Evolutionary conservation across 2,797 vertebrate genomes (phyloP).

Genomic region (Esox masquinongy): DNA sequence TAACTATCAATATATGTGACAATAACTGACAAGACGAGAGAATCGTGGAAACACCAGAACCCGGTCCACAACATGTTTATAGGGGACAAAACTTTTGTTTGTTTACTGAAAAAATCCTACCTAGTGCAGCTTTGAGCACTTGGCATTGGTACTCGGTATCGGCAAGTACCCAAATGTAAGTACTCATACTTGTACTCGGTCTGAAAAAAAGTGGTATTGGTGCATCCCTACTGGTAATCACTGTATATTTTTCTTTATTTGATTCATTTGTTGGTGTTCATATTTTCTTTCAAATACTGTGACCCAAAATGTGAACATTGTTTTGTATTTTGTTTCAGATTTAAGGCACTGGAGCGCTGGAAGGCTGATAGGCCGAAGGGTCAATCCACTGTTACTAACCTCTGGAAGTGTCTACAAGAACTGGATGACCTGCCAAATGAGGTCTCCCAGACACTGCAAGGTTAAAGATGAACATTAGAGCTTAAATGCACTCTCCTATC

Average conservation of each 20-base stretch:
- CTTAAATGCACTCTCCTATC: neutral
- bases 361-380: slow-evolving; percentile 62
- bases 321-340: slow-evolving; percentile 21
- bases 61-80: too few relatives aligned
- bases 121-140: too few relatives aligned
- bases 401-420: slow-evolving; percentile 55
- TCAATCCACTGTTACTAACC: slow-evolving; percentile 59
- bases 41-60: too few relatives aligned
- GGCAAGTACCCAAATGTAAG: too few relatives aligned
- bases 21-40: too few relatives aligned
- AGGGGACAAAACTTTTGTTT: too few relatives aligned
- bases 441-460: slow-evolving; percentile 67
- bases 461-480: slow-evolving; percentile 54
- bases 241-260: neutral
- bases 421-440: slow-evolving; percentile 71
- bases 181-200: too few relatives aligned
- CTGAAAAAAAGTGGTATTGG: too few relatives aligned
- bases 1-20: too few relatives aligned
- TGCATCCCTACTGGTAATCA: too few relatives aligned
- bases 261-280: neutral
- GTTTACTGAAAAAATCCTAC: too few relatives aligned
- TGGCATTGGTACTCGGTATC: too few relatives aligned
- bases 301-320: neutral
- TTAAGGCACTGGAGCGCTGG: slow-evolving; percentile 78
- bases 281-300: neutral